Evolutionary conservation across 2,113 vertebrate genomes (phyloP).

Genomic region (Trachemys scripta): DNA sequence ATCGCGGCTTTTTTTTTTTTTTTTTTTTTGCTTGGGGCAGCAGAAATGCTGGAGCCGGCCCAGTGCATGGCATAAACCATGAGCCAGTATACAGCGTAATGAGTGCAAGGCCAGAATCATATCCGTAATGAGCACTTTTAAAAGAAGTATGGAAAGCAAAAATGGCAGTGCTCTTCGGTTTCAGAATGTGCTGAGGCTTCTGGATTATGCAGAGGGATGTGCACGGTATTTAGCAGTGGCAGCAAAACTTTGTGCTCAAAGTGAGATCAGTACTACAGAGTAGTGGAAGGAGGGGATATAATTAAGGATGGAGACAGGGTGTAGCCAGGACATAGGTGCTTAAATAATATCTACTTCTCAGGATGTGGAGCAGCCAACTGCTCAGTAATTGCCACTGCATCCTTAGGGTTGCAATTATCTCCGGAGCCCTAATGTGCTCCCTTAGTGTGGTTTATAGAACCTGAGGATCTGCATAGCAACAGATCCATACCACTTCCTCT

Average conservation of each 20-base stretch:
- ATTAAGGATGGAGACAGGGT: background rate
- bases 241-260: background rate
- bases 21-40: no score
- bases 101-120: background rate
- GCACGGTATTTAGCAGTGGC: background rate
- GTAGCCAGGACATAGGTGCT: background rate
- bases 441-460: background rate
- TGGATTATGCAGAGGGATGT: background rate
- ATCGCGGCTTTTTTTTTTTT: no score
- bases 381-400: background rate
- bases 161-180: background rate
- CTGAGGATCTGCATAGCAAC: background rate
- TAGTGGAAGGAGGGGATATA: rapidly evolving
- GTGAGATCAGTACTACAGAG: background rate
- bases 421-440: background rate
- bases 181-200: rapidly evolving
- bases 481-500: background rate
- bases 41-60: no score
- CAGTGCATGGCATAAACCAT: background rate
- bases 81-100: background rate
- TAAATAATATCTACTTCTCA: background rate
- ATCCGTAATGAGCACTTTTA: background rate
- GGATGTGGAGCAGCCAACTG: no score
- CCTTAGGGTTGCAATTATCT: background rate
- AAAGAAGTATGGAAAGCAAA: background rate